Percentiles rank a stretch among this genome's conserved stretches.
phyloP scores from a whole-genome alignment of 2,797 vertebrate genomes.

The Trachurus trachurus region DNA sequence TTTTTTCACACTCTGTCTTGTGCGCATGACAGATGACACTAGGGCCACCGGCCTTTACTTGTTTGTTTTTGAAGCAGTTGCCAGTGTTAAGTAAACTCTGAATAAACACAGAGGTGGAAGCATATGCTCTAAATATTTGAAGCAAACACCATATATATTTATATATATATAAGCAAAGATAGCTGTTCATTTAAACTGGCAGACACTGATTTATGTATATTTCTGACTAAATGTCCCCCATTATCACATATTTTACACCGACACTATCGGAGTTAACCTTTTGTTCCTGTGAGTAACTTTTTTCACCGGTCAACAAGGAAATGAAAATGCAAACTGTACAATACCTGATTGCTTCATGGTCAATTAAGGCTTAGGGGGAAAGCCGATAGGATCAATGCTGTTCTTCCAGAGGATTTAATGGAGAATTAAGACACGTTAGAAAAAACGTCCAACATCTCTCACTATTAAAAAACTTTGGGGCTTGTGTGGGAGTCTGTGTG shows the following conservation, averaged over 20 bases:
- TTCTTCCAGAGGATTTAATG: slow-evolving; percentile 63
- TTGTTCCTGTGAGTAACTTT: slow-evolving; percentile 47
- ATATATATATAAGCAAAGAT: not conserved
- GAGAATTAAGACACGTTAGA: slow-evolving; percentile 69
- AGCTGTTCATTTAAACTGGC: not conserved
- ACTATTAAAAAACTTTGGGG: slow-evolving; percentile 69
- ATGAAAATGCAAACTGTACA: slow-evolving; percentile 65
- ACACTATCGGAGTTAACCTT: slow-evolving; percentile 23
- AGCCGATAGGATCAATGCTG: slow-evolving; percentile 68
- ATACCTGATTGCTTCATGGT: slow-evolving; percentile 71
- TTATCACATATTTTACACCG: not conserved
- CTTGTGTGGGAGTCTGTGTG: slow-evolving; percentile 62
- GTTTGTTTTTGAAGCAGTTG: slow-evolving; percentile 71
- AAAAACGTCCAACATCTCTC: slow-evolving; percentile 68
- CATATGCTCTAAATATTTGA: slow-evolving; percentile 10
- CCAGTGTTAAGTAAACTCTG: slow-evolving; percentile 36
- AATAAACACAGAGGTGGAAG: slow-evolving; percentile 21
- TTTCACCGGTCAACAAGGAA: slow-evolving; percentile 49
- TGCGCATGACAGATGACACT: slow-evolving; percentile 55
- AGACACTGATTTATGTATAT: not conserved
- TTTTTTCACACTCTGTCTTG: slow-evolving; percentile 31
- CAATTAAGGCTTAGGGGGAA: slow-evolving; percentile 74
- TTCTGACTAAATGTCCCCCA: not conserved
- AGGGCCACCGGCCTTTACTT: slow-evolving; percentile 50
- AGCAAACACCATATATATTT: not conserved